phyloP scores from a whole-genome alignment of 2,888 invertebrate species.

The Crossocerus cetratus region DNA sequence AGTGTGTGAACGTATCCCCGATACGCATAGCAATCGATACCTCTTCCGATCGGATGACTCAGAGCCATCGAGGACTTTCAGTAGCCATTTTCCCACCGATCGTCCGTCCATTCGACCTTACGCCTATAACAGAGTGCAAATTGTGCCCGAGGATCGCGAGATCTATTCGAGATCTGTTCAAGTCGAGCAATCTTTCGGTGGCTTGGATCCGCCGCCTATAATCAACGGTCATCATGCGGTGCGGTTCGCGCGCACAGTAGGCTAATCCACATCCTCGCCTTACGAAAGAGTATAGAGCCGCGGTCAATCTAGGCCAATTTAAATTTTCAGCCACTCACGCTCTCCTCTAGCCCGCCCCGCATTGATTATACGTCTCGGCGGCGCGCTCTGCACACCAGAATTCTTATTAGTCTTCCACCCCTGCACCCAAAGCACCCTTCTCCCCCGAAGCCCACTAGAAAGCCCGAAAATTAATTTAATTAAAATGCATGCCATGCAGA shows the following conservation, averaged over 20 bases:
- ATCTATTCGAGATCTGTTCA: too few relatives aligned
- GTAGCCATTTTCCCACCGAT: too few relatives aligned
- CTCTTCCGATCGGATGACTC: neutral
- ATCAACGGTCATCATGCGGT: constrained; percentile 57
- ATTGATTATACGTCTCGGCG: constrained; percentile 69
- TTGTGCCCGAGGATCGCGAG: too few relatives aligned
- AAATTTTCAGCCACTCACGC: constrained; percentile 63
- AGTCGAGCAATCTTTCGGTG: constrained; percentile 71
- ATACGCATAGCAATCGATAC: neutral
- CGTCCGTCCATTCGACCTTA: too few relatives aligned
- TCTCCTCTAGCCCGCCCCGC: constrained; percentile 55
- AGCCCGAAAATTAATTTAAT: constrained; percentile 39
- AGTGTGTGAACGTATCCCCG: neutral
- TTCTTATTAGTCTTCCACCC: constrained; percentile 56
- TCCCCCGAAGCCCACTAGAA: neutral
- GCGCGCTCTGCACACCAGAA: constrained; percentile 61
- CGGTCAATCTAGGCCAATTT: constrained; percentile 69
- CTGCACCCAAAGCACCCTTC: neutral
- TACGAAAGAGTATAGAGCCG: constrained; percentile 34
- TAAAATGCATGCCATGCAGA: constrained; percentile 49
- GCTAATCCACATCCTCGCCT: constrained; percentile 49
- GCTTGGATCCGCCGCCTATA: constrained; percentile 62
- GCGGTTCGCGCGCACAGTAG: constrained; percentile 52
- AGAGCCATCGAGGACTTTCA: too few relatives aligned
- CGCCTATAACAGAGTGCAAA: too few relatives aligned